phyloP scores from a whole-genome alignment of 23 tunicate genomes.

The Clavelina lepadiformis region DNA sequence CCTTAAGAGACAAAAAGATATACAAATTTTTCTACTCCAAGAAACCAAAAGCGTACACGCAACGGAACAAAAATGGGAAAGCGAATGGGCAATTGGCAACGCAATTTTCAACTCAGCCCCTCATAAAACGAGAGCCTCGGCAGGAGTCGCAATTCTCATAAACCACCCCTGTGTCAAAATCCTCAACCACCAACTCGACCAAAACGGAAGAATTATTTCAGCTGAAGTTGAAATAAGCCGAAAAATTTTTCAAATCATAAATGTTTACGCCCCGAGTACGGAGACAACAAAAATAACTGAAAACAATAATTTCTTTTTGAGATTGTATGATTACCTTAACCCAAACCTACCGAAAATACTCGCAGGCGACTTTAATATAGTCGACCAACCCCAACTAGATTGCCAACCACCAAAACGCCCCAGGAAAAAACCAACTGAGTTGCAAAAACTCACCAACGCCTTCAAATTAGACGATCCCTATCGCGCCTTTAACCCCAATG shows the following conservation, averaged over 20 bases:
- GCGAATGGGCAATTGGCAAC: not conserved
- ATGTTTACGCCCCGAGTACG: constrained; percentile 8
- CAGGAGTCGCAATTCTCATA: constrained; percentile 1
- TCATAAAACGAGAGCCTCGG: not conserved
- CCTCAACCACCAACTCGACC: not conserved
- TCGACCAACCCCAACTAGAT: not conserved
- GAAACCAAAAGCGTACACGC: not conserved
- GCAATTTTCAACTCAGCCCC: not conserved
- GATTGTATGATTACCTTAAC: not conserved
- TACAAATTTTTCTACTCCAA: constrained; percentile 7
- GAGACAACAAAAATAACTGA: not conserved
- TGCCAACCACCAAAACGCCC: not conserved
- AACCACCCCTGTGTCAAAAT: not conserved
- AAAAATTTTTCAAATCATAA: not conserved
- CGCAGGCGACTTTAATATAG: constrained; percentile 3
- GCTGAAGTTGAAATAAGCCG: not conserved
- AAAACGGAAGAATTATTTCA: constrained; percentile 1
- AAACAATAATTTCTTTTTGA: not conserved
- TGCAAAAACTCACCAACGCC: not conserved
- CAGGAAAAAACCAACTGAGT: not conserved
- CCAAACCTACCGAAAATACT: not conserved
- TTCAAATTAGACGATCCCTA: not conserved
- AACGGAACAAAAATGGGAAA: not conserved
- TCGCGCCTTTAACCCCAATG: not conserved
- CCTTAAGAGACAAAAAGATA: not conserved